These are phyloP conservation scores for Leucophenga maculata DNA, from an alignment of 2,888 invertebrate species.

Conservation along the genomic window DNA sequence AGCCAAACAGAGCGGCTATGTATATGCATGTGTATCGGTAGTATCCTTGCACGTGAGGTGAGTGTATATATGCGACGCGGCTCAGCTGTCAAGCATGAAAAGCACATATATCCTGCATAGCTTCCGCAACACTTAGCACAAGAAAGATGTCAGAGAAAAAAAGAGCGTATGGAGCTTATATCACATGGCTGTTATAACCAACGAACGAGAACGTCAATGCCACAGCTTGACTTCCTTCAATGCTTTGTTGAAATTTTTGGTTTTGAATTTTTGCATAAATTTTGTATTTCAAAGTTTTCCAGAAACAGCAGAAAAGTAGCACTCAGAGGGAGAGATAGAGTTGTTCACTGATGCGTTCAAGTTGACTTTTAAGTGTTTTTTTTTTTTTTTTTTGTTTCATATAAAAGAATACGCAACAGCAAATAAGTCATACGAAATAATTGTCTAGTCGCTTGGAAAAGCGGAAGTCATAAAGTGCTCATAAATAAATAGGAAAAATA, in stretches of 20 bases:
- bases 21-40: too few species aligned
- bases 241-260: slow-evolving; percentile 10
- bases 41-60: too few species aligned
- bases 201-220: too few species aligned
- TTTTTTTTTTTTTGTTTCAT: neutral
- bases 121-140: slow-evolving; percentile 45
- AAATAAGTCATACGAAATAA: slow-evolving; percentile 1
- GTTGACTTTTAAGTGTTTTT: neutral
- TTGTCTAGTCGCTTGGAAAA: neutral
- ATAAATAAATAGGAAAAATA: neutral
- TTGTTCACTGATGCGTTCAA: neutral
- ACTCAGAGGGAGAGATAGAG: too few species aligned
- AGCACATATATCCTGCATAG: slow-evolving; percentile 50
- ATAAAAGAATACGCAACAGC: neutral
- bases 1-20: too few species aligned
- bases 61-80: neutral
- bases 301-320: too few species aligned
- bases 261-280: slow-evolving; percentile 16
- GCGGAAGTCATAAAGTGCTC: neutral
- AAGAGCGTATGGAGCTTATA: neutral
- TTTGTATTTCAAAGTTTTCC: neutral
- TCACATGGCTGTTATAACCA: neutral
- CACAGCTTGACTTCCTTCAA: neutral
- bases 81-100: neutral
- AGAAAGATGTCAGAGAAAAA: slow-evolving; percentile 4